Evolutionary conservation across 1,140 invertebrate genomes (phyloP), one percentile per base, ranked within the genome.

Genomic region (Laupala kohalensis): DNA sequence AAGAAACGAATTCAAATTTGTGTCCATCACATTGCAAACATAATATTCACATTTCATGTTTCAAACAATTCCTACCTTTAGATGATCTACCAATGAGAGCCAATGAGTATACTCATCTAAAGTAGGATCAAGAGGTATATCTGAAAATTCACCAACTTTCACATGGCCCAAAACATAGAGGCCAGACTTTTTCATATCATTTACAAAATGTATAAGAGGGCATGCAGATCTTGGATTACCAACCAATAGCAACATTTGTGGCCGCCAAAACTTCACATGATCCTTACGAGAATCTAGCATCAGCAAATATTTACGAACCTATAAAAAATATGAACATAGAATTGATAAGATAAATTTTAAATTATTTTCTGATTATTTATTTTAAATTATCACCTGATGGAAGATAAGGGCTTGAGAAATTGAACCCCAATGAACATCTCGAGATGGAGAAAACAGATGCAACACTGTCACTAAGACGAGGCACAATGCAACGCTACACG

Each of bases 241-340:
- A 5, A 99, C 90, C 80, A 99, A 84, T 1, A 99, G 81, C 12
- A 99, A 80, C 80, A 99, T 94, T 83, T 99, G 97, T 0, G 97
- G 97, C 27, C 97, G 83, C 98, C 98, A 99, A 81, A 96, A 99
- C 83, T 99, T 99, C 0, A 99, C 95, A 80, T 99, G 97, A 79
- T 97, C 93, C 75, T 99, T 97, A 5, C 97, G 86, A 3, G 92
- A 92, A 81, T 99, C 97, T 76, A 99, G 81, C 79, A 99, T 88
- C 0, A 99, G 80, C 5, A 99, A 83, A 81, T 99, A 99, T 81
- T 99, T 99, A 63, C 97, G 84, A 0, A 97, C 94, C 89, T 91
- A 12, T 62, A 12, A 12, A 62, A 9, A 62, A 19, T 12, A 62
- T 66, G 24, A 12, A 12, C 24, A 12, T 6, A 66, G 24, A n/a